Conservation (phyloP, 2,113 vertebrate genomes). For the Bujurquina vittata region DNA sequence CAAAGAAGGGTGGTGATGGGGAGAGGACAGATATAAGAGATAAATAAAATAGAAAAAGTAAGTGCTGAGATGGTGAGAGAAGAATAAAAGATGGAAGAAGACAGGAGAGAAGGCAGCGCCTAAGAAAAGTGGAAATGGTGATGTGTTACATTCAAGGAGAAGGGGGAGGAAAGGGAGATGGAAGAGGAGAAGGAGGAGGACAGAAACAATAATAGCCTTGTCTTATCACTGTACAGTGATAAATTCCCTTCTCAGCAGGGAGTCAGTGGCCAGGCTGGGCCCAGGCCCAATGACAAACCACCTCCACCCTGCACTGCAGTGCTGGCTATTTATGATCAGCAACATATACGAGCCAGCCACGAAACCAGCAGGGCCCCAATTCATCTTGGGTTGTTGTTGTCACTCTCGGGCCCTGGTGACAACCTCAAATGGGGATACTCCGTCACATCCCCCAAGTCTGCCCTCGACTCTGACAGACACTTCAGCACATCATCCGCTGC, state of each 20-base stretch:
- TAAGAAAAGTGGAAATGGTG: constrained; percentile 23
- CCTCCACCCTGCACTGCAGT: constrained; percentile 48
- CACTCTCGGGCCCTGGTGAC: constrained; percentile 45
- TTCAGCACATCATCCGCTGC: constrained; percentile 26
- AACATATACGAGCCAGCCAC: constrained; percentile 19
- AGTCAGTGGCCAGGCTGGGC: constrained; percentile 52
- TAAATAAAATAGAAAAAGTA: constrained; percentile 8
- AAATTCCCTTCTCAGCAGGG: constrained; percentile 64
- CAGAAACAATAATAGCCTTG: constrained; percentile 75
- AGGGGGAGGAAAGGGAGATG: constrained; percentile 1
- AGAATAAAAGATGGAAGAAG: constrained; percentile 48
- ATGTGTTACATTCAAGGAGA: constrained; percentile 34
- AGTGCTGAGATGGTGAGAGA: not conserved
- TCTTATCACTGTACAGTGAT: constrained; percentile 72
- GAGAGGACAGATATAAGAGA: not conserved
- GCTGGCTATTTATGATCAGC: constrained; percentile 63
- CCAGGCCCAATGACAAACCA: constrained; percentile 68
- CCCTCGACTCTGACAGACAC: constrained; percentile 12
- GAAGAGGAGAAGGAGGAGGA: constrained; percentile 38
- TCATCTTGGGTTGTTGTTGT: constrained; percentile 32
- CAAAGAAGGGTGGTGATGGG: not conserved
- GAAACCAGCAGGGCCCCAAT: constrained; percentile 47
- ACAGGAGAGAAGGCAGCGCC: constrained; percentile 11
- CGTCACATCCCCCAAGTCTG: constrained; percentile 19
- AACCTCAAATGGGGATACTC: constrained; percentile 43